Conservation (phyloP, 2,888 invertebrate genomes). For the Ophonus ardosiacus region DNA sequence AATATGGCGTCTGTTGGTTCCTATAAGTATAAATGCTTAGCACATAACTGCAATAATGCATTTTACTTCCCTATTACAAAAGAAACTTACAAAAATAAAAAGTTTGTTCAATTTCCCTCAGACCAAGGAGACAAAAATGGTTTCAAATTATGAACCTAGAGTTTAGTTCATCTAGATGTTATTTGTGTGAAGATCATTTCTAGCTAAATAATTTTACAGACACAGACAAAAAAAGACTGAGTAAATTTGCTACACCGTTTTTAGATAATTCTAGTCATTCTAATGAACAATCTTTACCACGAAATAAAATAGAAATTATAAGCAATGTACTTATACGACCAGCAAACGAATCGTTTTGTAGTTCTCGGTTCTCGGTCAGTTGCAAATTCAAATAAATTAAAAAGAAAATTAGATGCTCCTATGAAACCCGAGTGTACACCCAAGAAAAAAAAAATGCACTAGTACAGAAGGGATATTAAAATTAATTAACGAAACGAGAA, state of each 20-base stretch:
- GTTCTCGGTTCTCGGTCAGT: background rate
- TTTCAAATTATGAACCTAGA: background rate
- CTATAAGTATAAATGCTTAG: background rate
- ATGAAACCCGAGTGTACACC: background rate
- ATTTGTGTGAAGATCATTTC: conserved; percentile 2
- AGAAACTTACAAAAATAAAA: conserved; percentile 1
- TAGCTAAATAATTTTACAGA: background rate
- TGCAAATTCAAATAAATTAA: background rate
- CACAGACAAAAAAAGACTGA: background rate
- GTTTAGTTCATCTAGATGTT: background rate
- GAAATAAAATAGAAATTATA: background rate
- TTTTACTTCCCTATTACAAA: background rate
- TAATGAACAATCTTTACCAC: background rate
- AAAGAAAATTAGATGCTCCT: conserved; percentile 6
- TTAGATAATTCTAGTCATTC: background rate
- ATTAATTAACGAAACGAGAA: background rate
- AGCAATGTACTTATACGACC: conserved; percentile 10
- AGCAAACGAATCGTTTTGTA: background rate
- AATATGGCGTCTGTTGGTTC: conserved; percentile 1
- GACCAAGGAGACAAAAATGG: background rate
- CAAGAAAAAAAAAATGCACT: background rate
- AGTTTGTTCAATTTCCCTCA: background rate
- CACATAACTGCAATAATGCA: background rate
- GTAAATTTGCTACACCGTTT: background rate
- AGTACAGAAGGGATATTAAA: background rate